Base-by-base conservation (phyloP, 2,888 invertebrate genomes). In the Ennomos fuscantarius region DNA sequence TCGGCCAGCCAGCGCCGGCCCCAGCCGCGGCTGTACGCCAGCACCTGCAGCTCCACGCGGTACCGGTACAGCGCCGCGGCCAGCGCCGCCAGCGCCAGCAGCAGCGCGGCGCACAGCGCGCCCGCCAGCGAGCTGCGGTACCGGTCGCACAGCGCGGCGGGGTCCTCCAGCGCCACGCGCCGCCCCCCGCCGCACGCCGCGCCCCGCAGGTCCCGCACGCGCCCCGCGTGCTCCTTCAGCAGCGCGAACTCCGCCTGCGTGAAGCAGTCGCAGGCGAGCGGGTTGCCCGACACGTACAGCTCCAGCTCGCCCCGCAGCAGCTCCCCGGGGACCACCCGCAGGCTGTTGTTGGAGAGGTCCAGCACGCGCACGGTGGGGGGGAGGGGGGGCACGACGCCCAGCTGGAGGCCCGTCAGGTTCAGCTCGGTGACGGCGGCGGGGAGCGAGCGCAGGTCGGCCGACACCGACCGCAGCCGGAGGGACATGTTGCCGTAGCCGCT, bases 261-360 rank as follows among this genome's bases (percentile, higher is more conserved):
- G 10, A 15, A 54, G 51, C 79, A 78, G 33, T 62, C 58, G 55
- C 79, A 78, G 3, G 9, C 48, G 9, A 76, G 41, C 9, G 69
- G 69, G 52, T 78, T 78, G 5, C 49, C 44, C 8, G 69, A 58
- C 8, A 77, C 45, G 5, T 46, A 51, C 31, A 73, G 32, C 3
- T 32, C 42, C 12, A 55, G n/a, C 32, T 65, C 63, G 8, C 8
- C 32, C 0, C 31, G 11, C 9, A 69, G 47, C 45, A 68, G 10
- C 0, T 39, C 49, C 3, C 37, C 9, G 11, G 71, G 76, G 8
- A 65, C 43, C 0, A 13, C 31, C 1, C 34, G 41, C 8, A 74
- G 52, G 1, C 1, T n/a, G 57, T 73, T 74, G 32, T 49, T 35
- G 5, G 55, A 35, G 1, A 76, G 56, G 40, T 76, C 70, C 10